Conservation (phyloP, 2,797 vertebrate species). For the Pygocentrus nattereri region DNA sequence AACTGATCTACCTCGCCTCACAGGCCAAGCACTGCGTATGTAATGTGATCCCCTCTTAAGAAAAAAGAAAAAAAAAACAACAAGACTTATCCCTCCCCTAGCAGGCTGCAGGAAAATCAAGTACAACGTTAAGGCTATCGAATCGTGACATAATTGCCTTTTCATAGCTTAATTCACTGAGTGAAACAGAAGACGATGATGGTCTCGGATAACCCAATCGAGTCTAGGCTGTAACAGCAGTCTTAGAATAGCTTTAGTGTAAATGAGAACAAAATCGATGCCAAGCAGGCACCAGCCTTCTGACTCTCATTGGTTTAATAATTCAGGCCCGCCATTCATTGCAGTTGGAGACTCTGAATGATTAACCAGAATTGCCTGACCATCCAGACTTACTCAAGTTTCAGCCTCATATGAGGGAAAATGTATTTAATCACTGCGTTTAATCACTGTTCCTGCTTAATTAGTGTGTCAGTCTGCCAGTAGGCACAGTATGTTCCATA, state of each 20-base stretch:
- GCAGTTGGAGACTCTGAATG: slow-evolving; percentile 40
- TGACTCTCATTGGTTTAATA: slow-evolving; percentile 49
- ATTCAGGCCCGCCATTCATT: slow-evolving; percentile 40
- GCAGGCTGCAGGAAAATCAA: slow-evolving; percentile 38
- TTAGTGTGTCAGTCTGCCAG: background rate
- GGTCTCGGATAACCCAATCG: slow-evolving; percentile 47
- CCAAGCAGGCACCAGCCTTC: slow-evolving; percentile 33
- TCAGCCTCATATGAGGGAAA: background rate
- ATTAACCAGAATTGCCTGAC: slow-evolving; percentile 40
- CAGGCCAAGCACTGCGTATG: background rate
- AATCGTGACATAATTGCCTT: slow-evolving; percentile 53
- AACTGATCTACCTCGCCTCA: background rate
- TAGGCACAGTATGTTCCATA: too few relatives aligned
- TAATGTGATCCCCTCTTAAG: background rate
- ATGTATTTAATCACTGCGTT: background rate
- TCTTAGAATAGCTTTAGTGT: slow-evolving; percentile 32
- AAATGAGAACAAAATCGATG: slow-evolving; percentile 51
- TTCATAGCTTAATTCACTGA: slow-evolving; percentile 45
- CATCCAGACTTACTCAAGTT: slow-evolving; percentile 13
- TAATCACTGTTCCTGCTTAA: background rate
- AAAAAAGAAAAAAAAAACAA: background rate
- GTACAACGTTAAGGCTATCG: slow-evolving; percentile 49
- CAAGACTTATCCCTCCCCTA: slow-evolving; percentile 5
- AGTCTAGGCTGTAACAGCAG: slow-evolving; percentile 37
- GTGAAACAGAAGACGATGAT: slow-evolving; percentile 44